A percentile compares a stretch with the other conserved stretches of the same genome.
Conservation (phyloP, 2,797 vertebrate species). For the Paguma larvata region DNA sequence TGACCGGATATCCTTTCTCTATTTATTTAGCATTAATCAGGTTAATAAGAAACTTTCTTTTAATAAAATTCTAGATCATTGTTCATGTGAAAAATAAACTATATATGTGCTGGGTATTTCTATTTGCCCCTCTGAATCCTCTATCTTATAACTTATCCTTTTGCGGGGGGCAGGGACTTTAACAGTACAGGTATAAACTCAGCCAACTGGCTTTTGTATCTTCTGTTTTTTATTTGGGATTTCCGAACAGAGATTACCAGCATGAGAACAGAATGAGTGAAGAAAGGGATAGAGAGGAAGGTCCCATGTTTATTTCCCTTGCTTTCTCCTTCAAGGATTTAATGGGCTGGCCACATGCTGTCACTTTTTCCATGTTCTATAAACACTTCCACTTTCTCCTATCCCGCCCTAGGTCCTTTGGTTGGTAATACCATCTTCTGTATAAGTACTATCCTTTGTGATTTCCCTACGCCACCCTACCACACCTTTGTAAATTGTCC, state of each 20-base stretch:
- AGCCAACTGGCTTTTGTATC: not conserved
- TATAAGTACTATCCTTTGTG: not conserved
- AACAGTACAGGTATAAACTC: not conserved
- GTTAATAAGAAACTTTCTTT: not conserved
- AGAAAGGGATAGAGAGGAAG: not conserved
- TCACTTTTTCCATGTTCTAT: not conserved
- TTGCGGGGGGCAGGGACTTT: not conserved
- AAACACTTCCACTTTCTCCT: not conserved
- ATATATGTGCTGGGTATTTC: not conserved
- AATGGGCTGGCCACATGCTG: not conserved
- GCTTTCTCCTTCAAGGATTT: not conserved
- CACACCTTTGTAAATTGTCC: constrained; percentile 10
- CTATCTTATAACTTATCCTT: not conserved
- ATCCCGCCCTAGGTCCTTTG: not conserved
- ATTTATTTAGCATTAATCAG: not conserved
- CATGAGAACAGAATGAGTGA: not conserved
- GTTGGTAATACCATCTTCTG: not conserved
- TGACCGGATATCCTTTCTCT: not conserved
- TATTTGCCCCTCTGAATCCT: not conserved
- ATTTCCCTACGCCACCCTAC: not conserved
- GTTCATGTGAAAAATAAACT: not conserved
- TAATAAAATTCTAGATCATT: not conserved
- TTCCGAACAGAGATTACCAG: not conserved
- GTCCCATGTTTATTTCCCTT: not conserved
- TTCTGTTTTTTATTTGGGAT: not conserved